Evolutionary conservation across 53 echinoderm and acorn worm species (phyloP), one percentile per base, ranked within the genome.

Genomic region (Actinopyga echinites): DNA sequence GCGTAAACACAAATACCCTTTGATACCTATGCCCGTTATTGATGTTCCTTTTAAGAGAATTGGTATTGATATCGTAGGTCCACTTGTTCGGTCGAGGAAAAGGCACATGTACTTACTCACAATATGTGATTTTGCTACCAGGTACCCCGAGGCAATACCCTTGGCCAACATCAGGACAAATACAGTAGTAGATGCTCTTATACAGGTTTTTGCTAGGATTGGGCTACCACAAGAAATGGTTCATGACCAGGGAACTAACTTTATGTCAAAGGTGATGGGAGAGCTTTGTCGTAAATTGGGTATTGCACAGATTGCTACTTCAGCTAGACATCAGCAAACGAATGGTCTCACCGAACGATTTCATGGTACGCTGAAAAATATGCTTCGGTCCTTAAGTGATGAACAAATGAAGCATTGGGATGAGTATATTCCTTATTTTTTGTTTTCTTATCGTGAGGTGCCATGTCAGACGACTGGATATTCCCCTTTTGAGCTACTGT

Each of bases 361-460:
- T n/a, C 65, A 83, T 83, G 83, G 65, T 3, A 65, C 82, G 6
- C 62, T 81, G n/a, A 64, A 65, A 25, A 79, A n/a, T n/a, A 86
- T 86, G 86, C 28, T 86, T 23, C 80, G 69, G 57, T 20, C 87
- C 28, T 57, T 69, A 17, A 44, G 8, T 22, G 33, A n/a, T 15
- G 40, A 86, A 44, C 79, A 86, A 56, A 54, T 30, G 17, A 79
- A 86, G 32, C 56, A 52, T 12, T 86, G 79, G 86, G 86, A 86
- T 80, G 74, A 66, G 53, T 86, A 52, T 25, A 52, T 86, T 35
- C 56, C 65, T 4, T 56, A 54, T 19, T 79, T 86, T 28, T 43
- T 67, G 11, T 86, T 86, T 86, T 78, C 86, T 31, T 78, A 87
- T 69, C 30, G 82, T 44, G 88, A 88, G 64, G 83, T 83, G 5